These are phyloP conservation scores for Diplosoma virens DNA, from an alignment of 23 tunicate species.

Conservation along the genomic window DNA sequence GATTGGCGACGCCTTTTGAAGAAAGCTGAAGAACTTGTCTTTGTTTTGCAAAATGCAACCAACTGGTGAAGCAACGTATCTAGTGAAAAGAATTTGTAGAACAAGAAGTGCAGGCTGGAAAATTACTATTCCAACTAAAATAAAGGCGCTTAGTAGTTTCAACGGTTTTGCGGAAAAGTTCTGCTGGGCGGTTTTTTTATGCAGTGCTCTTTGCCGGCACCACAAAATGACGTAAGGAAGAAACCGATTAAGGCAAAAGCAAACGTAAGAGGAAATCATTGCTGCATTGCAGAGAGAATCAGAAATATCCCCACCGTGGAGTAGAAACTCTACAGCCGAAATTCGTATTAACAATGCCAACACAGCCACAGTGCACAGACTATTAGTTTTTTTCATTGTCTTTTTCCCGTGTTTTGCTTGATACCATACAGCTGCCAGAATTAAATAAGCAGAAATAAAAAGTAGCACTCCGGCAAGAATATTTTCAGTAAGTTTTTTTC, in stretches of 20 bases:
- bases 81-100: slow-evolving; percentile 1
- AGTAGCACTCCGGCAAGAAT: background rate
- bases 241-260: background rate
- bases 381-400: background rate
- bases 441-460: background rate
- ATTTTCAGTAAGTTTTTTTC: background rate
- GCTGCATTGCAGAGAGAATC: background rate
- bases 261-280: background rate
- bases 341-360: slow-evolving; percentile 2
- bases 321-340: background rate
- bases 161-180: background rate
- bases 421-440: background rate
- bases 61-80: background rate
- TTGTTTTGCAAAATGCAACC: slow-evolving; percentile 1
- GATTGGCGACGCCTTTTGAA: slow-evolving; percentile 8
- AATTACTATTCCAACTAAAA: background rate
- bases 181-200: background rate
- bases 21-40: background rate
- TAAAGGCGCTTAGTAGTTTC: background rate
- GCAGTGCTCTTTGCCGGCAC: slow-evolving; percentile 7
- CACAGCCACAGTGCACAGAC: background rate
- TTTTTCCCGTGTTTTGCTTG: background rate
- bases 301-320: slow-evolving; percentile 3
- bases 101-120: slow-evolving; percentile 1
- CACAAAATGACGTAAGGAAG: slow-evolving; percentile 18